These are phyloP conservation scores for Eupeodes latifasciatus DNA, from an alignment of 2,888 invertebrate genomes.

Conservation along the genomic window DNA sequence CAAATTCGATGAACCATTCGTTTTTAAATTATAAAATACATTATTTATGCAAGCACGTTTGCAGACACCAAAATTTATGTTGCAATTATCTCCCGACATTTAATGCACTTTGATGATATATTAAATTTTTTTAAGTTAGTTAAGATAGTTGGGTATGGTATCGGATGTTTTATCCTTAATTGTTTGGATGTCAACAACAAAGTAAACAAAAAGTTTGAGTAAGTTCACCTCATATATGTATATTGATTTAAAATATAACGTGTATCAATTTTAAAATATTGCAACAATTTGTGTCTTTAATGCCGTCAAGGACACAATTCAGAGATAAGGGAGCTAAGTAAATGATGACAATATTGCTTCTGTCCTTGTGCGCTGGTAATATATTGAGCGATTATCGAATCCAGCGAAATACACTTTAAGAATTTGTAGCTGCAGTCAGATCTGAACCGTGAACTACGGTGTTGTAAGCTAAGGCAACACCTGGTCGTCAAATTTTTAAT, in stretches of 20 bases:
- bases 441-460: not conserved
- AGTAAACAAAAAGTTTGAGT: slow-evolving; percentile 52
- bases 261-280: slow-evolving; percentile 15
- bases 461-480: not conserved
- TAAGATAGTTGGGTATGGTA: slow-evolving; percentile 38
- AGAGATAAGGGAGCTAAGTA: slow-evolving; percentile 16
- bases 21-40: slow-evolving; percentile 40
- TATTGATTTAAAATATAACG: not conserved
- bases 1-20: slow-evolving; percentile 27
- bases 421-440: not conserved
- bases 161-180: slow-evolving; percentile 43
- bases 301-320: slow-evolving; percentile 16
- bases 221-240: not conserved
- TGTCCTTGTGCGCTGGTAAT: not conserved
- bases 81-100: slow-evolving; percentile 51
- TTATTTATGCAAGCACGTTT: slow-evolving; percentile 33
- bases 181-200: slow-evolving; percentile 55
- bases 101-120: slow-evolving; percentile 54
- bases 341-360: not conserved
- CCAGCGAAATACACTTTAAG: not conserved
- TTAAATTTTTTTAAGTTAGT: slow-evolving; percentile 31
- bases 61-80: slow-evolving; percentile 34
- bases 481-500: not conserved
- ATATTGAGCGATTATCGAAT: slow-evolving; percentile 2
- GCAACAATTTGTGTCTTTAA: slow-evolving; percentile 11